phyloP scores from a whole-genome alignment of 1,140 invertebrate genomes.

The Prorops nasuta region DNA sequence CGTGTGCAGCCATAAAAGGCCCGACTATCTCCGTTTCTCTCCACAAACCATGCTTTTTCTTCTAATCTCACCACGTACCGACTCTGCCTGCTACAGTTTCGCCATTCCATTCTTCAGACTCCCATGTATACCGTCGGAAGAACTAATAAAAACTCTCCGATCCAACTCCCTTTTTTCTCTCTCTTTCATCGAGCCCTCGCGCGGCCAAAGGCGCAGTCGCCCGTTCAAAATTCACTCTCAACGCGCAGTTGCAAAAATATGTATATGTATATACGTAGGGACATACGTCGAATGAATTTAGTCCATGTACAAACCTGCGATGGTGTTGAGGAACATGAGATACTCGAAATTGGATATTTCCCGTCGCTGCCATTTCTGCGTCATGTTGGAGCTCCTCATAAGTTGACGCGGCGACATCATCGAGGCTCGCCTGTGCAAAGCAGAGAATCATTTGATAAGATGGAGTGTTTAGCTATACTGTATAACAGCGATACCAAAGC shows the following conservation, averaged over 20 bases:
- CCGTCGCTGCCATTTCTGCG: conserved; percentile 96
- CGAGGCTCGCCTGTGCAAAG: conserved; percentile 79
- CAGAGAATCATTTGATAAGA: neutral
- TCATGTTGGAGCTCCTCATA: conserved; percentile 99
- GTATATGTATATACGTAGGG: too few species aligned
- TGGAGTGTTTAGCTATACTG: neutral
- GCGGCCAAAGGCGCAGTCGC: too few species aligned
- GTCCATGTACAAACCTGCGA: conserved; percentile 75
- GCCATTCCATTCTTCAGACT: too few species aligned
- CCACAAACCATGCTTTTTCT: conserved; percentile 4
- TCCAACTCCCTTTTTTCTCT: neutral
- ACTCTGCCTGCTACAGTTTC: too few species aligned
- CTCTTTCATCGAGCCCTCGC: neutral
- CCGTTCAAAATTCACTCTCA: too few species aligned
- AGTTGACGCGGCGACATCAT: conserved; percentile 98
- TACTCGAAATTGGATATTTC: conserved; percentile 99
- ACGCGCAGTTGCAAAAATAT: too few species aligned
- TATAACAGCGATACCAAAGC: neutral
- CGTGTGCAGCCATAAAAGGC: conserved; percentile 42
- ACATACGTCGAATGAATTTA: too few species aligned
- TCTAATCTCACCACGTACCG: neutral
- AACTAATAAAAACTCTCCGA: too few species aligned
- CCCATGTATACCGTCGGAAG: too few species aligned
- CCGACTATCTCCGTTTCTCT: conserved; percentile 9
- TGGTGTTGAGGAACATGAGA: conserved; percentile 99